phyloP scores from a whole-genome alignment of 2,113 vertebrate species.

The Pterophyllum scalare region DNA sequence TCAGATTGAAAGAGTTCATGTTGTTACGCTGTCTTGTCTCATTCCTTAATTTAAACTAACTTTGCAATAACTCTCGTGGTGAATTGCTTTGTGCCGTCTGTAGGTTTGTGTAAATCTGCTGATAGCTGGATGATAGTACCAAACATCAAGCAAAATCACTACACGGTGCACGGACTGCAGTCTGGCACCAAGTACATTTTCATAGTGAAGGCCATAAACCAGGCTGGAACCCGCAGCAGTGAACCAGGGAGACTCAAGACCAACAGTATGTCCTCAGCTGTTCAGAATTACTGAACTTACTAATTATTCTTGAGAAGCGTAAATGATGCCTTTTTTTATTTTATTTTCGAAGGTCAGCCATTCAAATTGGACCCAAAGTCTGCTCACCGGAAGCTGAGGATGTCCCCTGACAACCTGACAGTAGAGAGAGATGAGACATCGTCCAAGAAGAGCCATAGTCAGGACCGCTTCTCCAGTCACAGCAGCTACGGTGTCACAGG shows the following conservation, averaged over 20 bases:
- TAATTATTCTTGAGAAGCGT: neutral
- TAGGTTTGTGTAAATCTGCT: constrained; percentile 97
- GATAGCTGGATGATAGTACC: constrained; percentile 99
- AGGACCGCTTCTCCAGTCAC: constrained; percentile 94
- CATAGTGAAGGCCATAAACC: constrained; percentile 97
- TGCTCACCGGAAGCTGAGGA: constrained; percentile 93
- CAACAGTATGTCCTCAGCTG: constrained; percentile 88
- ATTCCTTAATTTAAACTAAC: constrained; percentile 8
- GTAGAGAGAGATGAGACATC: constrained; percentile 96
- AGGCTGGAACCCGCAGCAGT: constrained; percentile 94
- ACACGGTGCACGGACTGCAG: constrained; percentile 96
- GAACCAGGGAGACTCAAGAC: constrained; percentile 96
- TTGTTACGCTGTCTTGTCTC: neutral
- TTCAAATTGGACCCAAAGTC: constrained; percentile 98
- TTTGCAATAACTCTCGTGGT: neutral
- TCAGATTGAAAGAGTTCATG: constrained; percentile 11
- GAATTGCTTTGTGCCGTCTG: constrained; percentile 38
- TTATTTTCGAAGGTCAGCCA: constrained; percentile 87
- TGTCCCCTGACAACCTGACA: constrained; percentile 96
- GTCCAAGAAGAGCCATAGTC: constrained; percentile 95
- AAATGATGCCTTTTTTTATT: neutral
- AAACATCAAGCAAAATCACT: constrained; percentile 99
- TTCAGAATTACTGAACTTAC: neutral
- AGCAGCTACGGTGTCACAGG: constrained; percentile 94
- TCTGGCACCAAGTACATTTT: constrained; percentile 98